Evolutionary conservation across 2,113 vertebrate species (phyloP).

Genomic region (Protobothrops flavoviridis): DNA sequence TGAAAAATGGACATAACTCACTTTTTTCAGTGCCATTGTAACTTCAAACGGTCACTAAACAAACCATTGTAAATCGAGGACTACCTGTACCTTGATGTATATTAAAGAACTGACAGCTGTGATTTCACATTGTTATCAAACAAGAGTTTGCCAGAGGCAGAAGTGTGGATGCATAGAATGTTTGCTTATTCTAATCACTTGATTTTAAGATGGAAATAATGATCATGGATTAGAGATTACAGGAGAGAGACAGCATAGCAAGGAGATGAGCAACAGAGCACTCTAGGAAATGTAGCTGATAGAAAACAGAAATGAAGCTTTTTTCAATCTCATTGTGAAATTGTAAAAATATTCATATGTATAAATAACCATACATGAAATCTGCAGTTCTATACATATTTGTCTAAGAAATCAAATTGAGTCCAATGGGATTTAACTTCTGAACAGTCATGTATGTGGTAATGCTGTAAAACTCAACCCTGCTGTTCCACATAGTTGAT

Average conservation of each 20-base stretch:
- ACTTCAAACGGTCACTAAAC: neutral
- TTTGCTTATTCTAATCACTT: neutral
- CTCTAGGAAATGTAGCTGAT: neutral
- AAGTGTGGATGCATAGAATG: neutral
- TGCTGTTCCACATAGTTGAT: neutral
- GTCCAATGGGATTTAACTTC: neutral
- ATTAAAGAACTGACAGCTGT: neutral
- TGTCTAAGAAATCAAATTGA: neutral
- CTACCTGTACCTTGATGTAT: neutral
- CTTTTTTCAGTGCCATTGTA: neutral
- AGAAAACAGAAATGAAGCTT: neutral
- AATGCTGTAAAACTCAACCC: neutral
- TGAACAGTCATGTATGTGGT: neutral
- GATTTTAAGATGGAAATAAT: neutral
- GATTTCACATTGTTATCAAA: neutral
- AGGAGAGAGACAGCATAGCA: neutral
- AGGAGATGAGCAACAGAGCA: neutral
- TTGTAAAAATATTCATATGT: neutral
- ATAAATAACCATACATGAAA: neutral
- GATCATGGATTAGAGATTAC: neutral
- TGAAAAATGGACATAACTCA: neutral
- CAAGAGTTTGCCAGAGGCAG: neutral
- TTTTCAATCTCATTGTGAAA: neutral
- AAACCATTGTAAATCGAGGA: neutral
- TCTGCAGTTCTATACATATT: neutral